A percentile compares a stretch with the other conserved stretches of the same genome.
phyloP scores from a whole-genome alignment of 2,888 invertebrate genomes.

The Agrochola lota region DNA sequence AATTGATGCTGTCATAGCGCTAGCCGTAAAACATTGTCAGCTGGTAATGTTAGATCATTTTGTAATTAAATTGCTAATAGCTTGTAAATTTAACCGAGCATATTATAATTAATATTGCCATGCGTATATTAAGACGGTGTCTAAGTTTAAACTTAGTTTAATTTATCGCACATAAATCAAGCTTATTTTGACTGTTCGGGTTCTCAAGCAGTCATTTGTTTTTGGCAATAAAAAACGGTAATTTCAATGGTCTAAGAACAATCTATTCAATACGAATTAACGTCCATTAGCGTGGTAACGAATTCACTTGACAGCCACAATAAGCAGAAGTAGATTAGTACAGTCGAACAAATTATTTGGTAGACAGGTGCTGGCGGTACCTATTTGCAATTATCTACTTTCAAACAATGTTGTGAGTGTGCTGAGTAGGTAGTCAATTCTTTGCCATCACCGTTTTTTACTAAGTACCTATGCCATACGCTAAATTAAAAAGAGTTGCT shows the following conservation, averaged over 20 bases:
- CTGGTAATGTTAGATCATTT: slow-evolving; percentile 67
- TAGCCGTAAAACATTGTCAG: slow-evolving; percentile 64
- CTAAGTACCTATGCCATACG: too few relatives aligned
- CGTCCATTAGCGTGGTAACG: slow-evolving; percentile 52
- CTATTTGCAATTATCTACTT: neutral
- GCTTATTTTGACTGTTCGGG: slow-evolving; percentile 8
- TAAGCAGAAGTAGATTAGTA: slow-evolving; percentile 50
- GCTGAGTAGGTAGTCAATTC: neutral
- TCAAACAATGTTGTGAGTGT: neutral
- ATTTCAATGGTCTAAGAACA: slow-evolving; percentile 22
- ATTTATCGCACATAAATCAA: slow-evolving; percentile 25
- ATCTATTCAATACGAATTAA: slow-evolving; percentile 44
- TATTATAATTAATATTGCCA: slow-evolving; percentile 39
- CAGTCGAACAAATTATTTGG: slow-evolving; percentile 7
- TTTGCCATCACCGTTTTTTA: too few relatives aligned
- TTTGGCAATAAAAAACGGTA: slow-evolving; percentile 8
- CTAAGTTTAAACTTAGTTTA: slow-evolving; percentile 21
- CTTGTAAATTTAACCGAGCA: slow-evolving; percentile 55
- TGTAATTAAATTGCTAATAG: slow-evolving; percentile 69
- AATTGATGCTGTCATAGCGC: neutral
- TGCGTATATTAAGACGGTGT: slow-evolving; percentile 8
- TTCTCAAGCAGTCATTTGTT: neutral
- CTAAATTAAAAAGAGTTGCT: too few relatives aligned
- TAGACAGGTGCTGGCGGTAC: neutral
- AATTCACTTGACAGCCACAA: slow-evolving; percentile 42